phyloP scores from a whole-genome alignment of 2,797 vertebrate genomes.

The Percopsis omiscomaycus region DNA sequence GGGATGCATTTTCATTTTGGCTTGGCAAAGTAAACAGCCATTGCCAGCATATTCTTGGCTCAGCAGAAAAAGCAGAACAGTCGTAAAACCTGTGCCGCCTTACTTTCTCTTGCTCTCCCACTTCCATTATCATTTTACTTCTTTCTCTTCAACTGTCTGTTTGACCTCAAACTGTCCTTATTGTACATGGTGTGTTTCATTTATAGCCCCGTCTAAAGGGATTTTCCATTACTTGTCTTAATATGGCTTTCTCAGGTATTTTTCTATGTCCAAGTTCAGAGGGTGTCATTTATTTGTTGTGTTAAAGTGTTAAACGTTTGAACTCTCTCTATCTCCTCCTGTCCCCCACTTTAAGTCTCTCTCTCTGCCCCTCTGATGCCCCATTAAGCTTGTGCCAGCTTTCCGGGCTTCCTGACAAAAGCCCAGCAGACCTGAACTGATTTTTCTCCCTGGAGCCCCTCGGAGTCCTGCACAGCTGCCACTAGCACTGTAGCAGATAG shows the following conservation, averaged over 20 bases:
- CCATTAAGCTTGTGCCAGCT: conserved; percentile 36
- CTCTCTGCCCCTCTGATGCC: conserved; percentile 16
- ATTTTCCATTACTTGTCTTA: too few relatives aligned
- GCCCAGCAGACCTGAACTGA: neutral
- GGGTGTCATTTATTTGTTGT: too few relatives aligned
- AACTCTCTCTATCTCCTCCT: too few relatives aligned
- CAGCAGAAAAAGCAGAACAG: conserved; percentile 1
- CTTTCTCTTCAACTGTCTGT: neutral
- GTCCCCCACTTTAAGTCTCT: too few relatives aligned
- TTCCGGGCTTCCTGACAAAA: neutral
- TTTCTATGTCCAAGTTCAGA: too few relatives aligned
- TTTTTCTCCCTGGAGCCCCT: neutral
- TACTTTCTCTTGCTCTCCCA: neutral
- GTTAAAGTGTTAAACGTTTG: too few relatives aligned
- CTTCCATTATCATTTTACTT: neutral
- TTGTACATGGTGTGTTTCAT: too few relatives aligned
- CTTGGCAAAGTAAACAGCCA: conserved; percentile 27
- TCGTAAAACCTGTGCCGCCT: neutral
- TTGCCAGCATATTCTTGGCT: conserved; percentile 18
- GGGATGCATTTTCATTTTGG: conserved; percentile 44
- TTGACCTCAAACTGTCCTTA: too few relatives aligned
- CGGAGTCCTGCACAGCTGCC: neutral
- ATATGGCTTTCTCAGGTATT: too few relatives aligned
- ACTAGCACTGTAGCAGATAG: conserved; percentile 12
- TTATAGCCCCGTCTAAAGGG: too few relatives aligned